Conservation (phyloP, 2,888 invertebrate species). For the Agrotis segetum region DNA sequence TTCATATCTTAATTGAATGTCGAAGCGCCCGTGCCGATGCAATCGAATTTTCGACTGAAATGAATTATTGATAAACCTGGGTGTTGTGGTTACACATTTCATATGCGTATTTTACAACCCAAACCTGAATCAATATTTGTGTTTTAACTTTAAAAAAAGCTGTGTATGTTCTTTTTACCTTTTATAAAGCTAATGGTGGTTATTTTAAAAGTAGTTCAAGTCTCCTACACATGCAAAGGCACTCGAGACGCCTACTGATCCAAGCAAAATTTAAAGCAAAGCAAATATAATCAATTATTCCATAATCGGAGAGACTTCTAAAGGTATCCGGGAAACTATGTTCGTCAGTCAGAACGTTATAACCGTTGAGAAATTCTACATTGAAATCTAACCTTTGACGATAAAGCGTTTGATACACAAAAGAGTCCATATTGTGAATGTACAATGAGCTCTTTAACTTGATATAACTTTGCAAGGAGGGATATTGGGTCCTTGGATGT, state of each 20-base stretch:
- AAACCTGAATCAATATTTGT: not conserved
- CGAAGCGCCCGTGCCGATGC: constrained; percentile 2
- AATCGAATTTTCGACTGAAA: constrained; percentile 22
- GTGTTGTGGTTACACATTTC: constrained; percentile 1
- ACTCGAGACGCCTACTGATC: not conserved
- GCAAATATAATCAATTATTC: constrained; percentile 8
- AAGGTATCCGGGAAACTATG: constrained; percentile 13
- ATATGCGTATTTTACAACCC: too few species aligned
- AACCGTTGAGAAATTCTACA: constrained; percentile 38
- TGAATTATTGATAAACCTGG: constrained; percentile 16
- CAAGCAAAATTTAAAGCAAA: constrained; percentile 7
- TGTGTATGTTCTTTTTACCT: too few species aligned
- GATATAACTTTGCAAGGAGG: constrained; percentile 50
- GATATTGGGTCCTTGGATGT: constrained; percentile 27
- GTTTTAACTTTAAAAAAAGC: not conserved
- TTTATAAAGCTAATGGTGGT: not conserved
- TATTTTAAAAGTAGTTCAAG: not conserved
- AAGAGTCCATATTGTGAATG: constrained; percentile 50
- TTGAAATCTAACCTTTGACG: constrained; percentile 37
- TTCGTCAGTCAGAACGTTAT: constrained; percentile 37
- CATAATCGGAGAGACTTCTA: constrained; percentile 15
- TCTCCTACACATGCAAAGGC: not conserved
- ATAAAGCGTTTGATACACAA: constrained; percentile 58
- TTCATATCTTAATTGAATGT: constrained; percentile 45
- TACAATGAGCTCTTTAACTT: constrained; percentile 50